Percentiles rank a stretch among this genome's conserved stretches.
Evolutionary conservation across 2,113 vertebrate species (phyloP).

Genomic region (Ciconia boyciana): DNA sequence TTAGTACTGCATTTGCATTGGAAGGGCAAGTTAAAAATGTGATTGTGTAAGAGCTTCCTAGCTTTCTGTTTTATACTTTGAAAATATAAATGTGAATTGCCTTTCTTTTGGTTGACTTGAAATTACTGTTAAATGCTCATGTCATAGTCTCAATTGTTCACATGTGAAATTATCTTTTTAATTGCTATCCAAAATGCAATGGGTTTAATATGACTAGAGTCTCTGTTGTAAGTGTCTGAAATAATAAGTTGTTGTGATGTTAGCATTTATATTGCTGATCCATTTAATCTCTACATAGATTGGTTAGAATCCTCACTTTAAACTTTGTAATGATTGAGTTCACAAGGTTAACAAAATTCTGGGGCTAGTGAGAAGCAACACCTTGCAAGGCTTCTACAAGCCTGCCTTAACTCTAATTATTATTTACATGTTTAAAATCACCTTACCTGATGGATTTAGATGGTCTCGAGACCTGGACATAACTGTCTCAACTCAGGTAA

Average conservation of each 20-base stretch:
- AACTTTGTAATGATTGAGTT: not conserved
- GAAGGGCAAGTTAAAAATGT: conserved; percentile 1
- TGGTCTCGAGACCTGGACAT: not conserved
- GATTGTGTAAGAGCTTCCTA: not conserved
- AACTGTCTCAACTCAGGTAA: not conserved
- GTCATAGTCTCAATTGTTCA: not conserved
- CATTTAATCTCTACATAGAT: not conserved
- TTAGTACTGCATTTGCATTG: not conserved
- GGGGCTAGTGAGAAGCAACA: not conserved
- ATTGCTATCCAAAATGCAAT: not conserved
- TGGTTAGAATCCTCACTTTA: not conserved
- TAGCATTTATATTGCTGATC: not conserved
- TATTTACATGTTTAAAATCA: not conserved
- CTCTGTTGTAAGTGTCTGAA: not conserved
- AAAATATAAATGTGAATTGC: conserved; percentile 14
- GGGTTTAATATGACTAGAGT: not conserved
- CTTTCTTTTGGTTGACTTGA: not conserved
- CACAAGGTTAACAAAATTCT: not conserved
- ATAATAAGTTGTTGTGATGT: not conserved
- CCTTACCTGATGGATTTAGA: conserved; percentile 3
- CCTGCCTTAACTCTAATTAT: conserved; percentile 13
- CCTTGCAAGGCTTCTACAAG: not conserved
- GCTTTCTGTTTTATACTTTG: not conserved
- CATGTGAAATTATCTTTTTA: not conserved
- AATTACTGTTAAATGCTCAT: not conserved